These are phyloP conservation scores for Metridium senile DNA, from an alignment of 92 coral and sea anemone species.

Conservation along the genomic window DNA sequence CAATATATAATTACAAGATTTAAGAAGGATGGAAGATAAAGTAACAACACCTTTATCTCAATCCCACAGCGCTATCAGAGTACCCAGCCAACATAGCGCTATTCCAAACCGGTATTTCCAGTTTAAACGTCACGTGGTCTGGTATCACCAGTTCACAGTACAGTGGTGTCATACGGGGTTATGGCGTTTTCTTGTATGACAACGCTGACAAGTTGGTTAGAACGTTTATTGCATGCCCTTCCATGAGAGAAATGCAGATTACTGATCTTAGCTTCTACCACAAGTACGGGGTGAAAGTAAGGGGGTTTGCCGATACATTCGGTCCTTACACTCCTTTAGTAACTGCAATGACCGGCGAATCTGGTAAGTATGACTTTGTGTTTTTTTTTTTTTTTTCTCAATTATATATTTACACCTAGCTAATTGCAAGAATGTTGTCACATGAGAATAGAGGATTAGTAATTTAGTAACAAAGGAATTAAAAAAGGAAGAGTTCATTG, in stretches of 20 bases:
- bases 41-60: too few relatives aligned
- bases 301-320: background rate
- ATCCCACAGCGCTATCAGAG: too few relatives aligned
- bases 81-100: conserved; percentile 32
- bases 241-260: background rate
- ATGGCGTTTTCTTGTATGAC: conserved; percentile 40
- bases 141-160: conserved; percentile 21
- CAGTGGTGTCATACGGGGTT: conserved; percentile 47
- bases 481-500: too few relatives aligned
- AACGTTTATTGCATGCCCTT: background rate
- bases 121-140: conserved; percentile 57
- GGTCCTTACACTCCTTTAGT: background rate
- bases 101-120: conserved; percentile 37
- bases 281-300: background rate
- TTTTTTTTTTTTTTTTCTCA: too few relatives aligned
- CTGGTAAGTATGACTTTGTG: background rate
- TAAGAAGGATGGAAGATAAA: too few relatives aligned
- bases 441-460: too few relatives aligned
- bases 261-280: background rate
- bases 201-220: background rate
- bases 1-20: too few relatives aligned
- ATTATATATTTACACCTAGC: too few relatives aligned
- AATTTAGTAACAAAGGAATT: too few relatives aligned
- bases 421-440: too few relatives aligned
- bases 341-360: background rate